Conservation (phyloP, 2,113 vertebrate species). For the Leucopsar rothschildi region DNA sequence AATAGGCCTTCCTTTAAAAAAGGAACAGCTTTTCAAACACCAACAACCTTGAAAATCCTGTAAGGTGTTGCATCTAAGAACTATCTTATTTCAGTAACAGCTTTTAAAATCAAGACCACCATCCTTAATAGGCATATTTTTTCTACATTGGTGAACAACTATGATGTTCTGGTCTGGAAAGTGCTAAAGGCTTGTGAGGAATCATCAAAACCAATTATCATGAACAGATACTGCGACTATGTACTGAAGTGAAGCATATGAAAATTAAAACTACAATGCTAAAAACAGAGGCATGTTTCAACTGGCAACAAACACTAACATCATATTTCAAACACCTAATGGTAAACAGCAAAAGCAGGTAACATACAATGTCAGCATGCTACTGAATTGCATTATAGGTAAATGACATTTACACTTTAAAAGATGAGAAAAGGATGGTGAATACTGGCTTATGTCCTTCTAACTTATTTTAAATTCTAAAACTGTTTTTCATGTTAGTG, state of each 20-base stretch:
- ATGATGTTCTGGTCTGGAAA: background rate
- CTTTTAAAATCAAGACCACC: background rate
- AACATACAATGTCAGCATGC: background rate
- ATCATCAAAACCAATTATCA: background rate
- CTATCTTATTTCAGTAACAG: background rate
- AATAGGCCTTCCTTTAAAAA: background rate
- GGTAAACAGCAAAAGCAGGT: background rate
- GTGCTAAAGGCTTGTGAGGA: background rate
- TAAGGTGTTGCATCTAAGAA: background rate
- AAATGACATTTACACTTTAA: conserved; percentile 9
- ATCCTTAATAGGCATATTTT: background rate
- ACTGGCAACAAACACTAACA: background rate
- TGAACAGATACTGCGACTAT: background rate
- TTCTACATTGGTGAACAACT: background rate
- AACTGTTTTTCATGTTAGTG: background rate
- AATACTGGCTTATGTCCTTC: conserved; percentile 30
- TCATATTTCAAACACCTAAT: background rate
- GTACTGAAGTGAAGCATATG: background rate
- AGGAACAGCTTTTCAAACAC: background rate
- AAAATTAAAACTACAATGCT: background rate
- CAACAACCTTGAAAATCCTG: background rate
- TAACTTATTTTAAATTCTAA: conserved; percentile 6
- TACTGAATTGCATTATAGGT: background rate
- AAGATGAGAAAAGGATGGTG: conserved; percentile 45
- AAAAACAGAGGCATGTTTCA: background rate